Base-by-base conservation (phyloP, 1,140 invertebrate species). In the Rhizoglyphus robini region DNA sequence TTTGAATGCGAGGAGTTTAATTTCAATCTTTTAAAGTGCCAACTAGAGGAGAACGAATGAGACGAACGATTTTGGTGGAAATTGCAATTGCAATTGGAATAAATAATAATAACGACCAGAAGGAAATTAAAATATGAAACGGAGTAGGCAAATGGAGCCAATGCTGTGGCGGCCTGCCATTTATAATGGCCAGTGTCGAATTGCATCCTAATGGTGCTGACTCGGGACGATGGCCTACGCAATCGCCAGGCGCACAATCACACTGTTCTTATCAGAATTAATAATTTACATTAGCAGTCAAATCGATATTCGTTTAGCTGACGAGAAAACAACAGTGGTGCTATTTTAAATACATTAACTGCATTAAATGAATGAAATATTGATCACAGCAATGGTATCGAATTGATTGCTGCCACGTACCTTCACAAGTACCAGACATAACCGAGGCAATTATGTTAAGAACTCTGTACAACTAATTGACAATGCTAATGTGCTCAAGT, bases 101-200 rank as follows among this genome's bases (percentile, higher is more conserved):
- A 54, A 54, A 54, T 54, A 54, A 54, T 54, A 54, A 8, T 54
- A 20, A 54, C 8, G 23, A 54, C 15, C 8, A 54, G 51, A 54
- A 54, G 20, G 51, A 54, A 54, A 54, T 54, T 54, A 54, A 54
- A 54, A 54, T 54, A 54, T 54, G 51, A 54, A 54, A 54, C 51
- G 31, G 51, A 54, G 51, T 54, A 8, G 8, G 51, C 51, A 54
- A 54, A 8, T 8, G 8, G 23, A 27, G 51, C 36, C 36, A 41
- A 41, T 41, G 36, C 36, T 18, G 8, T 41, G 36, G 18, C 36
- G 8, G 36, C 36, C 36, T 11, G 8, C 36, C n/a, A n/a, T n/a
- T n/a, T n/a, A n/a, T n/a, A 41, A 41, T 41, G 36, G 18, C 51
- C 23, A 8, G 51, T 11, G 23, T 32, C 23, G 51, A 11, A 54